phyloP scores from a whole-genome alignment of 2,888 invertebrate genomes.

The Pammene fasciana region DNA sequence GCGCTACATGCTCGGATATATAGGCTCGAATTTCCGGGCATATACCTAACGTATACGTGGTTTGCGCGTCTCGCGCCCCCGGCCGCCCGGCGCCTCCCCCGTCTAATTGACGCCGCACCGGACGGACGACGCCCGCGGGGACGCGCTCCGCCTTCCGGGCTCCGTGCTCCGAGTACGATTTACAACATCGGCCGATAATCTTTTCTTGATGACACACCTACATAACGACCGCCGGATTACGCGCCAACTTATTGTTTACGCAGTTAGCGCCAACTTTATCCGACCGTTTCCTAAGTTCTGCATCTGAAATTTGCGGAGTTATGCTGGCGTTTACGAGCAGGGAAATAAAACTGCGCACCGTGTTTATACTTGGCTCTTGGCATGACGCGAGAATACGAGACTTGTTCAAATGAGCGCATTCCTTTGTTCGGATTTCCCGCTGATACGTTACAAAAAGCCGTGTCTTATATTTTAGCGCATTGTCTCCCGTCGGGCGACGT shows the following conservation, averaged over 20 bases:
- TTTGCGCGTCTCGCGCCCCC: slow-evolving; percentile 59
- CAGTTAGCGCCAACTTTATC: slow-evolving; percentile 40
- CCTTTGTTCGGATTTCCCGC: slow-evolving; percentile 28
- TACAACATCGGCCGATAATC: slow-evolving; percentile 79
- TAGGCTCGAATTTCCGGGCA: slow-evolving; percentile 76
- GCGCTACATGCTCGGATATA: slow-evolving; percentile 52
- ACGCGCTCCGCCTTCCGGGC: slow-evolving; percentile 70
- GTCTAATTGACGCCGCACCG: slow-evolving; percentile 79
- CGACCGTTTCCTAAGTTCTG: slow-evolving; percentile 18
- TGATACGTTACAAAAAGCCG: slow-evolving; percentile 30
- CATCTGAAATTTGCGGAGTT: slow-evolving; percentile 14
- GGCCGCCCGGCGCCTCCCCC: slow-evolving; percentile 57
- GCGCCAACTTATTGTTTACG: slow-evolving; percentile 41
- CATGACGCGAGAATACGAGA: slow-evolving; percentile 13
- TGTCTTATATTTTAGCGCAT: slow-evolving; percentile 27
- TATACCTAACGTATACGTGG: slow-evolving; percentile 62
- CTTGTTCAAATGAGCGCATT: slow-evolving; percentile 20
- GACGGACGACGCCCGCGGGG: slow-evolving; percentile 75
- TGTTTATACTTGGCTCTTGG: slow-evolving; percentile 24
- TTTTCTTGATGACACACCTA: slow-evolving; percentile 75
- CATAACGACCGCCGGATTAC: slow-evolving; percentile 41
- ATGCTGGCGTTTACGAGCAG: slow-evolving; percentile 13
- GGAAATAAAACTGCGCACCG: slow-evolving; percentile 23
- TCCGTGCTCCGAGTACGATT: slow-evolving; percentile 64
- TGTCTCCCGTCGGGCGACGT: slow-evolving; percentile 18